These are phyloP conservation scores for Trilocha varians DNA, from an alignment of 2,888 invertebrate species.

Conservation along the genomic window DNA sequence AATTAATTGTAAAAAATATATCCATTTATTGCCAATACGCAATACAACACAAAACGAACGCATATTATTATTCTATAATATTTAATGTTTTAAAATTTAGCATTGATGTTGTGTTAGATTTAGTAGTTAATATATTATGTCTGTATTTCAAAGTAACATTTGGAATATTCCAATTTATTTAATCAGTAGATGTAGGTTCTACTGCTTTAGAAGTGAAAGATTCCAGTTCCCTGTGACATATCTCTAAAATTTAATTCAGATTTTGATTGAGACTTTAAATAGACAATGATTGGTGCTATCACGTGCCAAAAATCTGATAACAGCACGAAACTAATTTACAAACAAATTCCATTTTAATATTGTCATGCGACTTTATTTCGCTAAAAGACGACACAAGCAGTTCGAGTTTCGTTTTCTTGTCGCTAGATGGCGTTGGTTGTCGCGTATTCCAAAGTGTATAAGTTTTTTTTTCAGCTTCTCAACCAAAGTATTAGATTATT, in stretches of 20 bases:
- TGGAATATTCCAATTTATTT: too few relatives aligned
- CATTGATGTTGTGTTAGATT: neutral
- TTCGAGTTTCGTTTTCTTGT: neutral
- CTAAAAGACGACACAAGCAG: too few relatives aligned
- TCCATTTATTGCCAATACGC: too few relatives aligned
- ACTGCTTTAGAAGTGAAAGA: neutral
- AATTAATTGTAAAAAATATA: neutral
- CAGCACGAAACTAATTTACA: neutral
- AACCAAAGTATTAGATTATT: neutral
- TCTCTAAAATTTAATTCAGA: neutral
- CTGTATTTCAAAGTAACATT: too few relatives aligned
- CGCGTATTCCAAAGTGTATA: neutral
- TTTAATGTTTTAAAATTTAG: neutral
- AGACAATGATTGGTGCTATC: neutral
- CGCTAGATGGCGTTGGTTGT: neutral
- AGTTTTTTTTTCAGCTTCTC: neutral
- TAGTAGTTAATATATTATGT: too few relatives aligned
- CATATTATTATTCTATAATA: neutral
- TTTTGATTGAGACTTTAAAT: neutral
- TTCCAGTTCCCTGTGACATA: neutral
- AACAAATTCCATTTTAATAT: neutral
- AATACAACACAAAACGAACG: too few relatives aligned
- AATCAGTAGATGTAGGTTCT: too few relatives aligned
- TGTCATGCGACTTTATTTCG: neutral
- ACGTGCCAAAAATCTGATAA: neutral